A percentile compares a stretch with the other conserved stretches of the same genome.
These are phyloP conservation scores for Sorex maritimensis DNA, from an alignment of 2,797 vertebrate species.

Conservation along the genomic window DNA sequence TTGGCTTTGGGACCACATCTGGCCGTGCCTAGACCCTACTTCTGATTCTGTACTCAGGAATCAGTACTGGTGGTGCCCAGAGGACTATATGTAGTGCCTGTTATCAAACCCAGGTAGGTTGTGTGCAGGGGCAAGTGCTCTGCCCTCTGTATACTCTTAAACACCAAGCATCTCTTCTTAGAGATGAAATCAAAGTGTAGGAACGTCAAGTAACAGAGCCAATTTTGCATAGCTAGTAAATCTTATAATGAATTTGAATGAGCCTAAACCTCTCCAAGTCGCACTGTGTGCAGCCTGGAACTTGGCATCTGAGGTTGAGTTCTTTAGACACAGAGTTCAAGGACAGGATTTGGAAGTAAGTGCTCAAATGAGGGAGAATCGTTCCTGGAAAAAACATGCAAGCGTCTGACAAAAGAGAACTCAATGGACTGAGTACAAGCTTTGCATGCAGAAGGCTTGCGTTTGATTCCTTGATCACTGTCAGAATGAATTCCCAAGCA, in stretches of 20 bases:
- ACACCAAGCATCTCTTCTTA: neutral
- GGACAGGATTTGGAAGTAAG: neutral
- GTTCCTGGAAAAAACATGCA: neutral
- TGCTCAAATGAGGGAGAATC: neutral
- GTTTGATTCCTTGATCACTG: too few species aligned
- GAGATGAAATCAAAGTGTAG: neutral
- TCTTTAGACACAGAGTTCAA: neutral
- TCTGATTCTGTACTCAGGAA: neutral
- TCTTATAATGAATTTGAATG: constrained; percentile 3
- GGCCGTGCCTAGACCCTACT: too few species aligned
- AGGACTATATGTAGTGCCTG: too few species aligned
- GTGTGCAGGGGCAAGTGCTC: too few species aligned
- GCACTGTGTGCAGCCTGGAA: neutral
- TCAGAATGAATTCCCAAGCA: too few species aligned
- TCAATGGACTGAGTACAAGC: too few species aligned
- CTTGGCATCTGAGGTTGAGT: neutral
- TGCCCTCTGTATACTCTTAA: too few species aligned
- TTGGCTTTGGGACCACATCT: too few species aligned
- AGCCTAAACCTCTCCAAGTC: neutral
- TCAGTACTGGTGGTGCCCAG: too few species aligned
- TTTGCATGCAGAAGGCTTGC: too few species aligned
- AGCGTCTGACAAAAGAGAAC: neutral
- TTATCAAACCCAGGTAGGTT: too few species aligned
- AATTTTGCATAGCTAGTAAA: constrained; percentile 1
- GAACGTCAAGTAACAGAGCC: neutral